Evolutionary conservation across 1,140 invertebrate species (phyloP), one percentile per base, ranked within the genome.

Genomic region (Dendrolimus punctatus): DNA sequence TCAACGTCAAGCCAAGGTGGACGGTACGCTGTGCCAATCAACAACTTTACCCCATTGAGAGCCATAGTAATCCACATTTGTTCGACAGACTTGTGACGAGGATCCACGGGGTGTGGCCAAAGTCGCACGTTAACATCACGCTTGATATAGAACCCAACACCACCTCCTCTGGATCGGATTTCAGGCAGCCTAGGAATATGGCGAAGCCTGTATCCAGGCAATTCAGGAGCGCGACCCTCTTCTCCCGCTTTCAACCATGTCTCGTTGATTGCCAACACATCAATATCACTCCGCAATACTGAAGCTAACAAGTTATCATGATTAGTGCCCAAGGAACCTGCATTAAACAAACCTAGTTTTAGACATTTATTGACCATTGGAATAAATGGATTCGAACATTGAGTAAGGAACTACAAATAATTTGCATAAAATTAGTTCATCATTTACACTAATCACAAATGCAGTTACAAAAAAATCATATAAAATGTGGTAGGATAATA

Each of bases 231-330:
- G 1, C 56, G 56, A 0, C 51, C 56, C 7, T 65, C 58, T 23
- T 69, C 57, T 6, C 60, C 57, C 0, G 50, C 38, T 23, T 45
- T 49, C 0, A 68, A 40, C 62, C 66, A 65, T 3, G 62, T 68
- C 50, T 68, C 66, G 48, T 68, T 68, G 6, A 64, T 41, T 0
- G 55, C 57, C 50, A 65, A 46, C 7, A 65, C 54, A 8, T 68
- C 62, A 0, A 58, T 49, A n/a, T 50, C 37, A 23, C 51, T 45
- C 1, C 39, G 7, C 5, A 41, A 8, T 0, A 68, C 41, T 7
- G 62, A 59, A 8, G 45, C 47, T 23, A 62, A 38, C 40, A 68
- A 51, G 8, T 65, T 58, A 6, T 68, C 60, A 48, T 62, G 66
- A 4, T 39, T 42, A 6, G 57, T 58, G 3, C 58, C 55, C 2